Base-by-base conservation (phyloP, 2,113 vertebrate genomes). In the Cercopithecus mona region DNA sequence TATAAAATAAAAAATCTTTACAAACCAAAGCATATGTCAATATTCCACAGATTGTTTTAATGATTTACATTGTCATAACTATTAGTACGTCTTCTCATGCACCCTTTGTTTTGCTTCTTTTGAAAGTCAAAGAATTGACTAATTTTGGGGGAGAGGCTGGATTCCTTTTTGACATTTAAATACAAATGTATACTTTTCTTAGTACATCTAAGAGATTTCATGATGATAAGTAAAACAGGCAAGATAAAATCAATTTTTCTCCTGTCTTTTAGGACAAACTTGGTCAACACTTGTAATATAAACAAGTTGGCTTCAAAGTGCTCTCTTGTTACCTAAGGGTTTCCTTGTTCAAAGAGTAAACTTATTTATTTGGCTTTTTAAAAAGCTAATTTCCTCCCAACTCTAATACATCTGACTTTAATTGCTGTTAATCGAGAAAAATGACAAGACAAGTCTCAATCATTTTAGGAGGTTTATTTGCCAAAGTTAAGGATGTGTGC, bases 31-130 rank as follows among this genome's bases (percentile, higher is more conserved):
- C 10, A 5, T 70, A 40, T 79, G 40, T 84, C 38, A 83, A 11
- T 55, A 90, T 57, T 92, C 40, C 45, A 90, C 45, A 78, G 38
- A 88, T 93, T 85, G 25, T n/a, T 38, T 70, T 52, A 85, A 68
- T 82, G 17, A 45, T 83, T 88, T 45, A n/a, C 1, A 0, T 25
- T 40, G 11, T 27, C 8, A 13, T 23, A 32, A 0, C 13, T 38
- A 55, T 84, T 57, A 59, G 6, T 35, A 35, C 6, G 25, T 61
- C 25, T 70, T 43, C 55, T 87, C 30, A 38, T 1, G 1, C 2
- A 80, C 4, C 5, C 6, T 75, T 76, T 45, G 27, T 59, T 88
- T 90, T 40, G 38, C 20, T 90, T 90, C 66, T 38, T 94, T 81
- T 59, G 43, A 55, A 97, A 73, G 48, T 75, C 32, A 75, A 78